Conservation (phyloP, 2,888 invertebrate genomes). For the Heliconius sara region DNA sequence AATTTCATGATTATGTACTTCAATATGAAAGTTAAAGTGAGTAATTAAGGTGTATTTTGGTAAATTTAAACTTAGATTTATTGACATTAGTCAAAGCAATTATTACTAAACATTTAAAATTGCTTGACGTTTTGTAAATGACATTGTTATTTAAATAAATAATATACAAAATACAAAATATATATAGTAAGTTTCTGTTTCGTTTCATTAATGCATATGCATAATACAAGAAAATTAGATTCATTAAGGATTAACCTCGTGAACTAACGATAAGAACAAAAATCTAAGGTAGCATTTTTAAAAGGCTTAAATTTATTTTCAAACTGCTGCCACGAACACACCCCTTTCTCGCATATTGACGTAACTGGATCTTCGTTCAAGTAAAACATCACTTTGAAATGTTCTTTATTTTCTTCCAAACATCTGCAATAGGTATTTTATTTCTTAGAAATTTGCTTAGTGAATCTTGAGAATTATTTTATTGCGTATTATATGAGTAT, state of each 20-base stretch:
- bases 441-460: conserved; percentile 10
- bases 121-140: neutral
- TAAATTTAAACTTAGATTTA: too few species aligned
- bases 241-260: neutral
- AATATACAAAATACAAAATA: neutral
- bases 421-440: conserved; percentile 58
- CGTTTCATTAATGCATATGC: neutral
- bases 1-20: neutral
- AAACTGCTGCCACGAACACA: conserved; percentile 69
- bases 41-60: neutral
- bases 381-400: conserved; percentile 65
- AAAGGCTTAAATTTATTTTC: conserved; percentile 59
- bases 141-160: neutral
- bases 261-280: conserved; percentile 48
- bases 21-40: neutral
- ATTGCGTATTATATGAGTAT: neutral
- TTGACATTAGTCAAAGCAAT: neutral
- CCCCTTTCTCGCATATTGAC: conserved; percentile 61
- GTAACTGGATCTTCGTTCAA: conserved; percentile 65
- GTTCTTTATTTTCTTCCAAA: conserved; percentile 49
- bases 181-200: neutral
- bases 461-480: neutral
- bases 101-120: neutral
- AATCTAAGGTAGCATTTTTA: conserved; percentile 53
- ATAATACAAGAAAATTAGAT: neutral